phyloP scores from a whole-genome alignment of 2,888 invertebrate genomes.

The Isotomurus palustris region DNA sequence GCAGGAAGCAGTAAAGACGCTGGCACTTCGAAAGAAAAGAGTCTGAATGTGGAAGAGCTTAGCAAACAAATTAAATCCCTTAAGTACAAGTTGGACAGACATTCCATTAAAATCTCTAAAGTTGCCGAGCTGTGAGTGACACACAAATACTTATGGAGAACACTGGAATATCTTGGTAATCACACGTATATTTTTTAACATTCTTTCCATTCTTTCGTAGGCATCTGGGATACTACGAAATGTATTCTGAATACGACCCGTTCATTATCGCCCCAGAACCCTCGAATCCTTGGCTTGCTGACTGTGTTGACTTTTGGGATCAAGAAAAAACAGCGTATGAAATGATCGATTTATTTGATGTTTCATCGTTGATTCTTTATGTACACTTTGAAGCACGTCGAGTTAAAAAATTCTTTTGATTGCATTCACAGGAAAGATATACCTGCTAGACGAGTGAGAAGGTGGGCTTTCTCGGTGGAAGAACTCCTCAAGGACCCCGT shows the following conservation, averaged over 20 bases:
- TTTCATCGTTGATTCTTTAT: too few species aligned
- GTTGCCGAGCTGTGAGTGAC: conserved; percentile 83
- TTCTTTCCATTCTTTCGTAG: conserved; percentile 52
- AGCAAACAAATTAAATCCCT: conserved; percentile 57
- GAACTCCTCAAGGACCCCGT: conserved; percentile 92
- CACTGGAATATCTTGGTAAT: not conserved
- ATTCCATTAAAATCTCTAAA: conserved; percentile 87
- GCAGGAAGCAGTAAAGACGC: conserved; percentile 46
- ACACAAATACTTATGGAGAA: not conserved
- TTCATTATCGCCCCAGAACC: conserved; percentile 88
- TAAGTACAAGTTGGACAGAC: conserved; percentile 62
- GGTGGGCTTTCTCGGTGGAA: conserved; percentile 95
- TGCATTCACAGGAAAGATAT: conserved; percentile 71
- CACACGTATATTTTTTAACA: not conserved
- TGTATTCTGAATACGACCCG: conserved; percentile 93
- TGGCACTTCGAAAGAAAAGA: conserved; percentile 48
- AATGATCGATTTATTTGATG: too few species aligned
- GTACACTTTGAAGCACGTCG: too few species aligned
- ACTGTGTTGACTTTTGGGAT: conserved; percentile 94
- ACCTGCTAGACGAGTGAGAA: conserved; percentile 83
- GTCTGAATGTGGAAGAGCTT: conserved; percentile 53
- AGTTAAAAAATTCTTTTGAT: not conserved
- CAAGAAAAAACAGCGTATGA: conserved; percentile 84
- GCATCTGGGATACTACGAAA: conserved; percentile 86
- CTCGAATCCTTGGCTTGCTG: conserved; percentile 95